Evolutionary conservation across 2,113 vertebrate species (phyloP), one percentile per base, ranked within the genome.

Genomic region (Cervus canadensis): DNA sequence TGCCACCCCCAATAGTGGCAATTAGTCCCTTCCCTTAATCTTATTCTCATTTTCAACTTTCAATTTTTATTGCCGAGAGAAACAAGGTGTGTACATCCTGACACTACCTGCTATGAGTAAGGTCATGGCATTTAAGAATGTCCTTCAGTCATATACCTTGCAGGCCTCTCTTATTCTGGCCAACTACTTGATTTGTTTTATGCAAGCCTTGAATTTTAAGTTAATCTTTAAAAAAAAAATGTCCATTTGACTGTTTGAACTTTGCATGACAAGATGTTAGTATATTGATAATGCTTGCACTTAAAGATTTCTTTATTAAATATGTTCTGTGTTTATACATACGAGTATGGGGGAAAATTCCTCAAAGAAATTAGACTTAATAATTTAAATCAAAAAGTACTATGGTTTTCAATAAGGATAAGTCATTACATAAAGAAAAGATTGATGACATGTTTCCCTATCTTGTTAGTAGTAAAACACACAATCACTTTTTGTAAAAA

Each of bases 401-500:
- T 40, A 40, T 74, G 67, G 67, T 23, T 74, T 74, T 40, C 10
- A 84, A 33, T 87, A 81, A 78, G 40, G 26, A 76, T 30, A 97
- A 97, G 30, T 86, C 30, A 74, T 83, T 96, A 88, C 84, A 94
- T 78, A 93, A 97, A 86, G 12, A 94, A 36, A 86, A 91, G 25
- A 81, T 12, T 50, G n/a, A 89, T 74, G 60, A 81, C 26, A 62
- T 78, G 71, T 74, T 93, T 86, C 79, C 23, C 11, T 56, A 67
- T 95, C 64, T 71, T 91, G 43, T 94, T 85, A 92, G 36, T 54
- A 56, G 74, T 76, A 89, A 93, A 95, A 59, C 48, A 83, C 10
- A 87, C 11, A 84, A 59, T 64, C 33, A 64, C 33, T 79, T 50
- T 74, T 71, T n/a, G 6, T 11, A 5, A 14, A n/a, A 71, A 50